phyloP scores from a whole-genome alignment of 2,797 vertebrate species.

The Calcarius lapponicus region DNA sequence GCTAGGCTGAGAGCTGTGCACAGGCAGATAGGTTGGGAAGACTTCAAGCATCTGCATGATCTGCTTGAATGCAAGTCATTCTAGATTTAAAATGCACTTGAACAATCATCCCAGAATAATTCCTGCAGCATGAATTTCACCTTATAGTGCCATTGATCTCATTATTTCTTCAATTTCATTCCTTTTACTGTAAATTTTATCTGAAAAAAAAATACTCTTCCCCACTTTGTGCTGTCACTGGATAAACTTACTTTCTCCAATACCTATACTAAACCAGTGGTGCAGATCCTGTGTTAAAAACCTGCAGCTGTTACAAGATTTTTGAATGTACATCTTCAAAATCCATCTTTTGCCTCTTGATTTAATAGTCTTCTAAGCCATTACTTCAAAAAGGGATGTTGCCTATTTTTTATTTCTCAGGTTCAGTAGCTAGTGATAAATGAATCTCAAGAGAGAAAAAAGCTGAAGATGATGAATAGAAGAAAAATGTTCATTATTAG shows the following conservation, averaged over 20 bases:
- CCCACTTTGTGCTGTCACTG: not conserved
- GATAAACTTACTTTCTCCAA: not conserved
- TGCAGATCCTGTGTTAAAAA: conserved; percentile 11
- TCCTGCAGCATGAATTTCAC: not conserved
- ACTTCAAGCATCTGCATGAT: not conserved
- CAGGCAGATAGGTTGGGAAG: accelerated
- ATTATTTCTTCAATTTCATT: not conserved
- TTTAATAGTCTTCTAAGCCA: conserved; percentile 66
- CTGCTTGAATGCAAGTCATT: not conserved
- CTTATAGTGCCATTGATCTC: not conserved
- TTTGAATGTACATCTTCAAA: not conserved
- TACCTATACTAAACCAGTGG: not conserved
- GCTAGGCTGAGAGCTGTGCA: not conserved
- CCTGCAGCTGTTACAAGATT: conserved; percentile 27
- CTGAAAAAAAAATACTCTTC: not conserved
- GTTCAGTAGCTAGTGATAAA: conserved; percentile 70
- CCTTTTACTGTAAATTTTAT: not conserved
- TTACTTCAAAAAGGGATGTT: conserved; percentile 70
- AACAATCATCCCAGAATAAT: not conserved
- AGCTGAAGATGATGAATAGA: conserved; percentile 58
- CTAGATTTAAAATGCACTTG: not conserved
- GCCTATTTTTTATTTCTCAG: conserved; percentile 63
- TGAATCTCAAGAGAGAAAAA: conserved; percentile 66
- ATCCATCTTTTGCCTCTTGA: conserved; percentile 59
- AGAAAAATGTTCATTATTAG: conserved; percentile 59